These are phyloP conservation scores for Drosophila murphyi DNA, from an alignment of 1,140 invertebrate genomes.

Conservation along the genomic window DNA sequence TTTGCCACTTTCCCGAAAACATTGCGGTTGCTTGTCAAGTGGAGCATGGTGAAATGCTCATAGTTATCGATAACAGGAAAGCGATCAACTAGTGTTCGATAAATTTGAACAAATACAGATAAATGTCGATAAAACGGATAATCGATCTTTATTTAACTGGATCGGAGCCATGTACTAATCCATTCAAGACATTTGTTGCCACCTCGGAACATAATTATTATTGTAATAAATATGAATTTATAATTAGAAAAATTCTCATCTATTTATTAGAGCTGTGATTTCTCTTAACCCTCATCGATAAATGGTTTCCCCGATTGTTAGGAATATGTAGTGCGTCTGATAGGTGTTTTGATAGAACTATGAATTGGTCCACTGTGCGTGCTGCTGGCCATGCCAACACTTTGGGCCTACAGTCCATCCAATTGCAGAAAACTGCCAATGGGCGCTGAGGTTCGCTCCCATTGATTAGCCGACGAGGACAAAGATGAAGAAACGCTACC, in stretches of 20 bases:
- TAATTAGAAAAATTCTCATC: too few relatives aligned
- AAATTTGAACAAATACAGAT: background rate
- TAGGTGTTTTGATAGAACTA: background rate
- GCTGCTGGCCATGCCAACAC: background rate
- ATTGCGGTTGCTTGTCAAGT: constrained; percentile 3
- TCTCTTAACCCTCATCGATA: background rate
- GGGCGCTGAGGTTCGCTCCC: constrained; percentile 11
- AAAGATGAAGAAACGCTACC: constrained; percentile 13
- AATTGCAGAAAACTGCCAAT: constrained; percentile 4
- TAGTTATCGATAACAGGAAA: constrained; percentile 12
- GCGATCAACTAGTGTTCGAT: background rate
- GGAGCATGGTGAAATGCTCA: background rate
- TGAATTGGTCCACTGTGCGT: constrained; percentile 11
- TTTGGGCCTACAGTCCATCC: background rate
- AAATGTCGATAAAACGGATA: background rate
- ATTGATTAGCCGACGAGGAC: constrained; percentile 12
- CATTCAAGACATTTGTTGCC: too few relatives aligned
- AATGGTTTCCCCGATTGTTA: background rate
- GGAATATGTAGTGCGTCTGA: too few relatives aligned
- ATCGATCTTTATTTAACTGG: too few relatives aligned
- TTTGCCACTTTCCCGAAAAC: background rate
- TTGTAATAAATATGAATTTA: too few relatives aligned
- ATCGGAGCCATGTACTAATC: too few relatives aligned
- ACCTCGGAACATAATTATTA: too few relatives aligned
- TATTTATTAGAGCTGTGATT: too few relatives aligned